Base-by-base conservation (phyloP, 2,888 invertebrate species). In the Drosophila macrospina region DNA sequence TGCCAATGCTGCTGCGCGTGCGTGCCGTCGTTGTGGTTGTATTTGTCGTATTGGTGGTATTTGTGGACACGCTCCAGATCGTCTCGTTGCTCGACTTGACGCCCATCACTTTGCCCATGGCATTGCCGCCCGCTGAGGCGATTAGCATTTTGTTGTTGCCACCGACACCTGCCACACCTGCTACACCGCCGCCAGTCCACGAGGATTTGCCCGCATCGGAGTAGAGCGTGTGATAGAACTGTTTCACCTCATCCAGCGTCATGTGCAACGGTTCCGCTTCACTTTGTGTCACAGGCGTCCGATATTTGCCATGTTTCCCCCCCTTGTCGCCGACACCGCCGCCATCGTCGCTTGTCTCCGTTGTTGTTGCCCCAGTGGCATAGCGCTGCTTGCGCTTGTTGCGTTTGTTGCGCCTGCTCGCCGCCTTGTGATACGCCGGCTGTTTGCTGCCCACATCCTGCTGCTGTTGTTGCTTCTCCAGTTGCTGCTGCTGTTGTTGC, bases 231-330 rank as follows among this genome's bases (percentile, higher is more conserved):
- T 97, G 96, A 85, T 97, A 93, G 91, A 96, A 97, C 87, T 96
- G 96, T 73, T 96, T 94, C 89, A 97, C 96, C 92, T 97, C 97
- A 80, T 96, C 95, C 62, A 97, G 92, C 8, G 97, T 97, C 95
- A 97, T 95, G 91, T 97, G 97, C 71, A 97, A 94, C 2, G 95
- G 95, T 90, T 97, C 97, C 13, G 78, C 16, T 5, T 75, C 78
- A 26, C 47, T 78, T 5, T 75, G 74, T 20, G 44, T 51, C 48
- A 82, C 71, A 0, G 89, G 76, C 39, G 78, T 89, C 4, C 82
- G 81, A 41, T 85, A 85, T 36, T 85, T 85, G 50, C 86, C 85
- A 67, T 86, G 85, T 57, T 84, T 86, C 7, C 52, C 50, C 4
- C 26, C 87, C 11, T 83, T 87, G 10, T 78, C 80, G 11, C 86